A percentile compares a stretch with the other conserved stretches of the same genome.
These are phyloP conservation scores for Felis catus DNA, from an alignment of 2,113 vertebrate species.

Conservation along the genomic window DNA sequence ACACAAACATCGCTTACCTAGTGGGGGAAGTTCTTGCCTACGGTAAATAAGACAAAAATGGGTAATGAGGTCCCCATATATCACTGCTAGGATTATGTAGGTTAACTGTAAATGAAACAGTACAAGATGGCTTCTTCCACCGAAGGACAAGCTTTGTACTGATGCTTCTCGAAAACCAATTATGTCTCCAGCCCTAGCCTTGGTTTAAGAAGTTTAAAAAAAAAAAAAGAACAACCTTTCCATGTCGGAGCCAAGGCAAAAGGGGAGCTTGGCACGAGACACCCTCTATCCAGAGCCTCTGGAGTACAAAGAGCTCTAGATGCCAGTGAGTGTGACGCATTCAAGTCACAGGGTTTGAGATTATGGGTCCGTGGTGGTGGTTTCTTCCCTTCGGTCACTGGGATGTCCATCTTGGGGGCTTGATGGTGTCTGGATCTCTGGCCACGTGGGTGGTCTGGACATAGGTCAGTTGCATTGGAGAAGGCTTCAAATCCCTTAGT, in stretches of 20 bases:
- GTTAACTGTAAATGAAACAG: background rate
- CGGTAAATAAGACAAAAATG: background rate
- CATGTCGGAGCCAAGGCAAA: constrained; percentile 65
- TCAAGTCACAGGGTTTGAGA: constrained; percentile 92
- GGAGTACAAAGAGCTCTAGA: constrained; percentile 76
- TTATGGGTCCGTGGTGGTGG: constrained; percentile 87
- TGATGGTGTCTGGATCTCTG: constrained; percentile 87
- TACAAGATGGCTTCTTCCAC: background rate
- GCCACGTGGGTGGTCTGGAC: constrained; percentile 87
- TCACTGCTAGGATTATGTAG: background rate
- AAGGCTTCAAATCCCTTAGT: constrained; percentile 84
- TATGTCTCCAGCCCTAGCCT: background rate
- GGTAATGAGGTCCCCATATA: background rate
- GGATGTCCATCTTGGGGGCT: constrained; percentile 91
- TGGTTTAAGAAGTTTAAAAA: background rate
- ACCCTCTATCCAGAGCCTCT: background rate
- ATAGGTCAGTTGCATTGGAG: constrained; percentile 92
- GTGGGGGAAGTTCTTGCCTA: background rate
- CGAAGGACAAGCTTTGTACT: background rate
- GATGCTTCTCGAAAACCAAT: background rate
- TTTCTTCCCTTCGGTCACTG: constrained; percentile 85
- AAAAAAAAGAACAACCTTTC: background rate
- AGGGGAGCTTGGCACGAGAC: background rate
- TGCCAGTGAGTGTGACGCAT: constrained; percentile 92
- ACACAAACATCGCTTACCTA: background rate